These are phyloP conservation scores for Heliornis fulica DNA, from an alignment of 2,113 vertebrate genomes.

Conservation along the genomic window DNA sequence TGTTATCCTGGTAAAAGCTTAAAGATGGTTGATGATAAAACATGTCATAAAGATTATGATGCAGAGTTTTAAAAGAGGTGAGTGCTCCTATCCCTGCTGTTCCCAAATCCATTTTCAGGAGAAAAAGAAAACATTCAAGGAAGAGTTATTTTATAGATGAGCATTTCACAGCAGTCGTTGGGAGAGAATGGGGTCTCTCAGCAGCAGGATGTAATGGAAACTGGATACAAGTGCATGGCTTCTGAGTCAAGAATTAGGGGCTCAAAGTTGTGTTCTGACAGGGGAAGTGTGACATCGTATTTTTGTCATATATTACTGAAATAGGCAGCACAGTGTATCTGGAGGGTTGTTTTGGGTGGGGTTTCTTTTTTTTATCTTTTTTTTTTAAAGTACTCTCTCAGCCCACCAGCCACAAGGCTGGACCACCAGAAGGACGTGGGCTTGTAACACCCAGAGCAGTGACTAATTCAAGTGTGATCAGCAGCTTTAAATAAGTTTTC, in stretches of 20 bases:
- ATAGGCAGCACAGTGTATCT: neutral
- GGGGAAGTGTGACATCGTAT: neutral
- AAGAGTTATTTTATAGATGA: neutral
- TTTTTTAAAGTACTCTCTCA: neutral
- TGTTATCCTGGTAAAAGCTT: neutral
- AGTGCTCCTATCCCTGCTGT: neutral
- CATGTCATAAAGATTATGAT: neutral
- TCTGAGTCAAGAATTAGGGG: neutral
- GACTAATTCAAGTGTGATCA: neutral
- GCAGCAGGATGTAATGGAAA: neutral
- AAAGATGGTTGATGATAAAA: neutral
- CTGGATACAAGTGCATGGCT: neutral
- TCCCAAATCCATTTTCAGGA: neutral
- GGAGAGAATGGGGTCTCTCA: neutral
- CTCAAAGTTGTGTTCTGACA: neutral
- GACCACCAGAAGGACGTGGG: neutral
- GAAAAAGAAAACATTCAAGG: neutral
- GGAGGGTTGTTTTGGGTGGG: neutral
- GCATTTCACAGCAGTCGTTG: neutral
- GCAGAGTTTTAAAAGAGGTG: neutral
- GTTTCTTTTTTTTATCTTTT: neutral
- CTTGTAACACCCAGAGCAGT: neutral
- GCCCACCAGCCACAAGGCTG: neutral
- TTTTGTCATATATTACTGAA: neutral
- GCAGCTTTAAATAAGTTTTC: neutral